Base-by-base conservation (phyloP, 2,797 vertebrate species). In the Leucoraja ocellata region DNA sequence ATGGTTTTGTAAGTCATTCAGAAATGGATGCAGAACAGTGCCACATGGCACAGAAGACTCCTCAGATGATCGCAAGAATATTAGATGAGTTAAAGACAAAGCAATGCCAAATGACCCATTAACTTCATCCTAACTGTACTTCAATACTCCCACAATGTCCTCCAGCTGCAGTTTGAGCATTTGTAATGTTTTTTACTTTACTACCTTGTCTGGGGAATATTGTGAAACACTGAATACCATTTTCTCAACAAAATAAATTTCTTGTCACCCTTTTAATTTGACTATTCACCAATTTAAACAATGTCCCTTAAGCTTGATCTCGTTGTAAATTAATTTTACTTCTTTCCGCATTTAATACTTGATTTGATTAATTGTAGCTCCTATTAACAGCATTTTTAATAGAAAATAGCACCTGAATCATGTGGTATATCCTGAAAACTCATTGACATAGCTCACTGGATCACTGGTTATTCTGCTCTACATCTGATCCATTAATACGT, bases 121-220 rank as follows among this genome's bases (percentile, higher is more conserved):
- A 88, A 9, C 63, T 36, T 3, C 68, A 68, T 88, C 16, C 63
- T 18, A 18, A 0, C n/a, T 65, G 83, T 86, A 2, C 58, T 32
- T 63, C 63, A 86, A 86, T 68, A 65, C 32, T 36, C 84, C 63
- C n/a, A 21, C 63, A 88, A 88, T 18, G 32, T 36, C 84, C 32
- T 88, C 7, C 63, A 88, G 84, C 61, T 68, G 84, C 61, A 32
- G 16, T 36, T 65, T 88, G 84, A 36, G 63, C 16, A 36, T 2
- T n/a, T 88, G 63, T 68, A 21, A 21, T 88, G 11, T 36, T 65
- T 65, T 88, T 65, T 61, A 65, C 84, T 88, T 16, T 32, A 61
- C 84, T 88, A 68, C 61, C n/a, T 68, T 78, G 16, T 88, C 84
- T 68, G 84, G 84, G 68, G 63, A 88, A 88, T 88, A 88, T 36